Conservation (phyloP, 2,113 vertebrate genomes). For the Alces alces region DNA sequence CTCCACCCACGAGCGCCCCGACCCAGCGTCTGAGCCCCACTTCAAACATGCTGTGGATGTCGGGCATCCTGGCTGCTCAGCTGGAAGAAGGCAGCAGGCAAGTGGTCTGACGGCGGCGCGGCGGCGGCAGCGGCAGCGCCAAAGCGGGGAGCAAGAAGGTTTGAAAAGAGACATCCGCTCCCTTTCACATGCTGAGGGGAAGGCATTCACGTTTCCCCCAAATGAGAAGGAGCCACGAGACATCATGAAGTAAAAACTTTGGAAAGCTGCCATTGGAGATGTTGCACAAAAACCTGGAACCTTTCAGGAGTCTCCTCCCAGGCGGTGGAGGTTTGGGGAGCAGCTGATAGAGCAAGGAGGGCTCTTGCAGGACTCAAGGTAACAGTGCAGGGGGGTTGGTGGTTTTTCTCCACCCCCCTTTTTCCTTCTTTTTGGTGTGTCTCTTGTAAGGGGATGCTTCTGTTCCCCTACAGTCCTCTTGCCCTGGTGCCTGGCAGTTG, state of each 20-base stretch:
- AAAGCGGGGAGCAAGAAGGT: not conserved
- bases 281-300: conserved; percentile 50
- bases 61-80: not conserved
- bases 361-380: conserved; percentile 62
- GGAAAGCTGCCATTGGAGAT: conserved; percentile 68
- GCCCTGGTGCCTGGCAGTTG: not conserved
- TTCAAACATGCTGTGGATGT: not conserved
- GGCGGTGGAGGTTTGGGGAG: conserved; percentile 55
- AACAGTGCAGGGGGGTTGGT: not conserved
- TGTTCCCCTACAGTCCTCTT: not conserved
- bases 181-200: not conserved
- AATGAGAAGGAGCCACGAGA: conserved; percentile 45
- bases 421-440: not conserved
- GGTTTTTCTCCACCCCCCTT: not conserved
- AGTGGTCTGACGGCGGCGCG: not conserved
- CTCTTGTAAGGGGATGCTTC: not conserved
- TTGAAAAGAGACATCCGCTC: conserved; percentile 43
- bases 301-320: conserved; percentile 51
- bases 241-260: conserved; percentile 74
- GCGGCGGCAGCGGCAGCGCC: not conserved
- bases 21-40: conserved; percentile 5
- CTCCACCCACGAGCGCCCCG: not conserved
- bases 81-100: conserved; percentile 27
- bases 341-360: conserved; percentile 64
- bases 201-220: conserved; percentile 34